Base-by-base conservation (phyloP, 30 jellyfish, hydroid and myxozoan genomes). In the Hydractinia echinata region DNA sequence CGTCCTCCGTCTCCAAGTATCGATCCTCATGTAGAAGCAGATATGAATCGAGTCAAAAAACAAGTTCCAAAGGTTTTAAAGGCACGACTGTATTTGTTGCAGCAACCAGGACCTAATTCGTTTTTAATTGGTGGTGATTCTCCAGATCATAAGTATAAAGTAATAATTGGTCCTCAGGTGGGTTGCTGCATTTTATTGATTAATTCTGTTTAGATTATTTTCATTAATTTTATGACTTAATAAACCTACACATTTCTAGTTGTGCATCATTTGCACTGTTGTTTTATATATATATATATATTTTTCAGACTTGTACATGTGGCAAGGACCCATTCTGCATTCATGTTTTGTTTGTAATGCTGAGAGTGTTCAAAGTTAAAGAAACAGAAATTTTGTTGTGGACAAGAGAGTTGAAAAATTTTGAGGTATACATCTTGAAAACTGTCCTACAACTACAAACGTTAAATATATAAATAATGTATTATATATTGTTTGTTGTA, bases 61-160 rank as follows among this genome's bases (percentile, higher is more conserved):
- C 87, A 80, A 53, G 96, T 84, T 53, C 88, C 89, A 51, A 93
- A 93, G 51, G 99, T 89, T 8, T 82, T 80, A 88, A 73, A 95
- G 13, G 99, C 99, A 5, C 81, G 99, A 6, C 67, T 93, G 48
- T 93, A 93, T 69, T 90, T 93, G 67, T 86, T 93, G 20, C 95
- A 93, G 55, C 99, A 93, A 61, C 95, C 85, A 11, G 99, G 99
- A 6, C 99, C 99, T 13, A 66, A 88, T 86, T 83, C 96, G 67
- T 93, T 93, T 73, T 91, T 87, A 16, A 87, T 93, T 79, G 99
- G 99, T 55, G 99, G 99, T 54, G 99, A 93, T 66, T 87, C 99
- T 6, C 96, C 99, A 16, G 99, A 93, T 67, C 96, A 93, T 67
- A 93, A 93, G 62, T 93, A 93, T 81, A 82, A 87, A 71, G 99